Evolutionary conservation across 2,113 vertebrate species (phyloP).

Genomic region (Motacilla alba): DNA sequence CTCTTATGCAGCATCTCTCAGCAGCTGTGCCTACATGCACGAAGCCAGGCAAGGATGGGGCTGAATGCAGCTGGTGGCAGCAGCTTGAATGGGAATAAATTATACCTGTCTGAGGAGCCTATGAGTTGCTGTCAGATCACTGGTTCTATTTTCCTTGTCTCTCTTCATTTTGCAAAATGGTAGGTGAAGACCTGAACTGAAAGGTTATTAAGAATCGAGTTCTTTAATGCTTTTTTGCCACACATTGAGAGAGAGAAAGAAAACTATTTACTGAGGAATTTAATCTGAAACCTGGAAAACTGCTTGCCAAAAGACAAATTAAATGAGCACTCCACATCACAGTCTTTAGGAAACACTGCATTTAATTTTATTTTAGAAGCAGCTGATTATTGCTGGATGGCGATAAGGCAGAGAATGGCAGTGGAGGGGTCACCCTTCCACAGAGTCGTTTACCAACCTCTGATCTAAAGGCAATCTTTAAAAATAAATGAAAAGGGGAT

Average conservation of each 20-base stretch:
- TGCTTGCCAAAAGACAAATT: slow-evolving; percentile 1
- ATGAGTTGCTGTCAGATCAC: neutral
- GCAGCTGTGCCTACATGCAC: neutral
- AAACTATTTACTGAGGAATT: slow-evolving; percentile 22
- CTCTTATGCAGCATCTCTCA: fast-evolving
- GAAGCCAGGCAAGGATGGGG: neutral
- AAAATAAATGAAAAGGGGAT: slow-evolving; percentile 23
- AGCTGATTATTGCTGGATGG: neutral
- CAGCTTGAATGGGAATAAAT: neutral
- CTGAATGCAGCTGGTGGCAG: neutral
- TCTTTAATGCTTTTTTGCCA: neutral
- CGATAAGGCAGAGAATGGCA: neutral
- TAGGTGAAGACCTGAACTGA: slow-evolving; percentile 1
- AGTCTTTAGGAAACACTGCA: neutral
- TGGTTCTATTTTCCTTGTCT: neutral
- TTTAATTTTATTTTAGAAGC: slow-evolving; percentile 9
- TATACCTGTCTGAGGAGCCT: neutral
- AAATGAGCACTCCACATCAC: neutral
- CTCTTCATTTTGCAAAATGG: slow-evolving; percentile 1
- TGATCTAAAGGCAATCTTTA: slow-evolving; percentile 2
- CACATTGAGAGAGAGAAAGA: neutral
- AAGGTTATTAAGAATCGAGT: neutral
- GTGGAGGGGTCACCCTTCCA: neutral
- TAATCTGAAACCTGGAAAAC: neutral
- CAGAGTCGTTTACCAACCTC: neutral